Evolutionary conservation across 2,113 vertebrate species (phyloP).

Genomic region (Ornithorhynchus anatinus): DNA sequence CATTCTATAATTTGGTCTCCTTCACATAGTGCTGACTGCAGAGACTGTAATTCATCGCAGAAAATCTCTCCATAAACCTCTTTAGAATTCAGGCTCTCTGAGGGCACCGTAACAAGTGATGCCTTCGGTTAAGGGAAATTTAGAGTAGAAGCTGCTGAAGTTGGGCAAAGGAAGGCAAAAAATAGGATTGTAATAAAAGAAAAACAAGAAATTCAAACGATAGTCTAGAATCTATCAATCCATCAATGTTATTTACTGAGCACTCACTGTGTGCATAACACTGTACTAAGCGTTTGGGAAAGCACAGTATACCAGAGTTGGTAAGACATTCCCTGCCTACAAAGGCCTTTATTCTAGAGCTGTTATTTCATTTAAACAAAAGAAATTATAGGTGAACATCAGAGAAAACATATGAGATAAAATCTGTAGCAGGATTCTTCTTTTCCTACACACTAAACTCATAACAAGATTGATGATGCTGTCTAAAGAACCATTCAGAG

Average conservation of each 20-base stretch:
- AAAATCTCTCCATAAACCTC: slow-evolving; percentile 2
- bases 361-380: neutral
- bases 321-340: too few species aligned
- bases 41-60: neutral
- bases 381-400: accelerated
- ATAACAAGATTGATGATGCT: too few species aligned
- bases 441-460: accelerated
- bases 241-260: too few species aligned
- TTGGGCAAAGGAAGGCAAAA: slow-evolving; percentile 32
- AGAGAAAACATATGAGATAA: neutral
- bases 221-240: slow-evolving; percentile 44
- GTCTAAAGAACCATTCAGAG: too few species aligned
- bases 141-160: slow-evolving; percentile 33
- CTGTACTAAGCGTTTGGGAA: too few species aligned
- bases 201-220: slow-evolving; percentile 17
- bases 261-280: too few species aligned
- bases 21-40: neutral
- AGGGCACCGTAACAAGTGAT: slow-evolving; percentile 17
- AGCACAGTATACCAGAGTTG: too few species aligned
- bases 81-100: slow-evolving; percentile 21
- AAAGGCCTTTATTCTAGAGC: neutral
- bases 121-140: slow-evolving; percentile 43
- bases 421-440: neutral
- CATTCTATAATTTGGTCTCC: neutral
- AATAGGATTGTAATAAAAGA: slow-evolving; percentile 50